Evolutionary conservation across 2,797 vertebrate genomes (phyloP).

Genomic region (Coregonus ussuriensis): DNA sequence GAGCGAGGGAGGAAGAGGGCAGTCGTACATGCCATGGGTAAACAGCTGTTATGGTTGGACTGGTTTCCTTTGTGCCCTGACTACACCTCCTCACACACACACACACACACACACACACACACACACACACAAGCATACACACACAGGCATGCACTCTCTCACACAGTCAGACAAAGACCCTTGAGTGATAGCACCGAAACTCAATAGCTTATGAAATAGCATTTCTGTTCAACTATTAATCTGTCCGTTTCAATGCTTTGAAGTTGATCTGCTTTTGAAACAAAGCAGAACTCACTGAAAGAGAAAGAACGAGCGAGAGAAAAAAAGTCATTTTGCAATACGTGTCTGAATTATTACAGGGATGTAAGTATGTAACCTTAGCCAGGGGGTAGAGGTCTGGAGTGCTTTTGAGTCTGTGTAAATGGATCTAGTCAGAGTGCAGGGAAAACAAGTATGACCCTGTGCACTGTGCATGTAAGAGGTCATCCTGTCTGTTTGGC

Average conservation of each 20-base stretch:
- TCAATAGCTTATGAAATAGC: constrained; percentile 69
- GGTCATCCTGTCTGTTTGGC: constrained; percentile 72
- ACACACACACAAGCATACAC: no score
- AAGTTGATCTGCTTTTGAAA: constrained; percentile 76
- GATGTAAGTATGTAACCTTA: constrained; percentile 74
- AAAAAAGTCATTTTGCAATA: constrained; percentile 61
- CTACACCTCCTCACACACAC: constrained; percentile 19
- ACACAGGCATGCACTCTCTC: background rate
- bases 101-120: no score
- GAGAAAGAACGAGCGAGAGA: constrained; percentile 22
- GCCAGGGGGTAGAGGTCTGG: constrained; percentile 37
- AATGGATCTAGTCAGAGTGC: constrained; percentile 70
- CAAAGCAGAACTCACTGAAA: constrained; percentile 65
- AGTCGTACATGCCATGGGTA: constrained; percentile 52
- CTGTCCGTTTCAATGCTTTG: constrained; percentile 73
- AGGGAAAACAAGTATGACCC: constrained; percentile 73
- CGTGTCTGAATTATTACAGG: constrained; percentile 75
- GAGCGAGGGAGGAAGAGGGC: constrained; percentile 32
- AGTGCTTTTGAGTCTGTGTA: constrained; percentile 70
- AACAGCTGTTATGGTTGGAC: constrained; percentile 68
- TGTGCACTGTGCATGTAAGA: constrained; percentile 56
- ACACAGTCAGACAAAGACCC: constrained; percentile 36
- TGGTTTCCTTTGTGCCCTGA: constrained; percentile 37
- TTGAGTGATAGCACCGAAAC: constrained; percentile 64
- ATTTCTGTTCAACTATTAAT: constrained; percentile 71